Conservation (phyloP, 2,888 invertebrate genomes). For the Dryocosmus kuriphilus region DNA sequence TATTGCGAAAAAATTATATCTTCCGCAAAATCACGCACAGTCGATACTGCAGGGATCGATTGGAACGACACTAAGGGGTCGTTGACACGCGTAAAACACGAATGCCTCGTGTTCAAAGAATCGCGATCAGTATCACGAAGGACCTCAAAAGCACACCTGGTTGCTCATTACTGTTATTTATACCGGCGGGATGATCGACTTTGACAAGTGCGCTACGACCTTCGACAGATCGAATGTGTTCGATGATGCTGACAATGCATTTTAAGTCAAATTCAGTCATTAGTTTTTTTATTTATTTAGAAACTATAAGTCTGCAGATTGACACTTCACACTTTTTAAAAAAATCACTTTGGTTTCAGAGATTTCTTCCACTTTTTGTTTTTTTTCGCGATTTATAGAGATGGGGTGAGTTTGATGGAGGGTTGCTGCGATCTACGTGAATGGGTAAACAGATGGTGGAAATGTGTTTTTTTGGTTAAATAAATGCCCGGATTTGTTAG, state of each 20-base stretch:
- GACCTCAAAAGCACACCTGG: slow-evolving; percentile 34
- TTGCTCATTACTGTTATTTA: slow-evolving; percentile 35
- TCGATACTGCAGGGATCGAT: slow-evolving; percentile 36
- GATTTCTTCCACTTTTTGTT: background rate
- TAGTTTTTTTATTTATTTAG: background rate
- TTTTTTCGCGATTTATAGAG: background rate
- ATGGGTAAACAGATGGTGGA: background rate
- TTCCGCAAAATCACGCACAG: slow-evolving; percentile 28
- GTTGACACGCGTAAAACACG: slow-evolving; percentile 32
- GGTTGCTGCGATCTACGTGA: background rate
- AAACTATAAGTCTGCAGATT: background rate
- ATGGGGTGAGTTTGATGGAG: background rate
- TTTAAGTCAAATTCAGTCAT: background rate
- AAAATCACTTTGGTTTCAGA: background rate
- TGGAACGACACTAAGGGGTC: slow-evolving; percentile 27
- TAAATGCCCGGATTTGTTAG: background rate
- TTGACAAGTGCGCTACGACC: slow-evolving; percentile 16
- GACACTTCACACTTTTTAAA: background rate
- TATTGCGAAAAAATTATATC: background rate
- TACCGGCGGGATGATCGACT: slow-evolving; percentile 23
- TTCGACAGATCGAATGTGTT: background rate
- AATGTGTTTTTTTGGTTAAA: background rate
- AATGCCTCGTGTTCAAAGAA: slow-evolving; percentile 31
- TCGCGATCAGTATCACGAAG: slow-evolving; percentile 27
- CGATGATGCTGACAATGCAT: background rate